Conservation (phyloP, 2,888 invertebrate genomes). For the Leptinotarsa rubiginosa region DNA sequence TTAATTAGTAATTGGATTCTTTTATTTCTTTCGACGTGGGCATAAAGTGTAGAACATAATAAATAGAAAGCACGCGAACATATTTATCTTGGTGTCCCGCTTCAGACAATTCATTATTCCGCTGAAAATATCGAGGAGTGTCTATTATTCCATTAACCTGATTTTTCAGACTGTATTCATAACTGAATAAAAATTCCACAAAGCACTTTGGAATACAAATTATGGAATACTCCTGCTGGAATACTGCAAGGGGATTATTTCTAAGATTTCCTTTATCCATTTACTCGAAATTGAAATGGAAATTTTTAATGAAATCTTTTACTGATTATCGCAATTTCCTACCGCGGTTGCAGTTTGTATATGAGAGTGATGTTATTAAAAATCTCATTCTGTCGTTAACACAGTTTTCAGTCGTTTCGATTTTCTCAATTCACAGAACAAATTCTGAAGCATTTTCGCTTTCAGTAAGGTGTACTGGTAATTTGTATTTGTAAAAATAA, state of each 20-base stretch:
- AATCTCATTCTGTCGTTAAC: slow-evolving; percentile 20
- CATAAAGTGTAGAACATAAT: slow-evolving; percentile 32
- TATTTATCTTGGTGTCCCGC: slow-evolving; percentile 47
- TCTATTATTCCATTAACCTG: slow-evolving; percentile 59
- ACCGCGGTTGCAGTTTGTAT: slow-evolving; percentile 21
- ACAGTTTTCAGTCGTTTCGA: slow-evolving; percentile 4
- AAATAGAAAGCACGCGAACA: slow-evolving; percentile 41
- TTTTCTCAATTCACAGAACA: not conserved
- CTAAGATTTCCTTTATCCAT: slow-evolving; percentile 46
- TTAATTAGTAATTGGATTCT: slow-evolving; percentile 49
- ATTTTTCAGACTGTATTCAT: slow-evolving; percentile 52
- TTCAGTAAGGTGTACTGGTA: not conserved
- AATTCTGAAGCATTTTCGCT: not conserved
- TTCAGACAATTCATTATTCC: slow-evolving; percentile 50
- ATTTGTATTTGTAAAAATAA: not conserved
- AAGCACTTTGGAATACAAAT: slow-evolving; percentile 54
- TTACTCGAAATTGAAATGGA: slow-evolving; percentile 47
- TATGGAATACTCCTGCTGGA: slow-evolving; percentile 46
- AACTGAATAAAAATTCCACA: slow-evolving; percentile 54
- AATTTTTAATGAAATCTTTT: slow-evolving; percentile 48
- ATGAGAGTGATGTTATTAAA: slow-evolving; percentile 13
- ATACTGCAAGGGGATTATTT: slow-evolving; percentile 49
- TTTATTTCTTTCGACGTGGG: slow-evolving; percentile 45
- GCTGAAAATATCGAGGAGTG: slow-evolving; percentile 55
- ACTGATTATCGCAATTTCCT: slow-evolving; percentile 41